Percentiles rank a stretch among this genome's conserved stretches.
These are phyloP conservation scores for Acropternis orthonyx DNA, from an alignment of 2,797 vertebrate species.

Conservation along the genomic window DNA sequence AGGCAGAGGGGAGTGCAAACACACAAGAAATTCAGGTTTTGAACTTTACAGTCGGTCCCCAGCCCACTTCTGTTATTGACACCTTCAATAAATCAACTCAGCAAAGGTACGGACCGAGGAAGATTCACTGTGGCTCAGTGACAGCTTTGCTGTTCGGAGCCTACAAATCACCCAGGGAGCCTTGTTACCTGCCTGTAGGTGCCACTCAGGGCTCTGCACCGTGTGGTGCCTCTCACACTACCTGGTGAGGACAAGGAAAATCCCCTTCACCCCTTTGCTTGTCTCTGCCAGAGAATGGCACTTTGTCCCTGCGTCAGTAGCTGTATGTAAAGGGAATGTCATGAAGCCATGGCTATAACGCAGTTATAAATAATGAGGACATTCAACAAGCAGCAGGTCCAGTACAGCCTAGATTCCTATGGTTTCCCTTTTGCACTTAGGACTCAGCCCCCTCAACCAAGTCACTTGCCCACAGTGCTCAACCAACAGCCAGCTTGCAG, in stretches of 20 bases:
- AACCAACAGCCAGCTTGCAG: neutral
- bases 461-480: neutral
- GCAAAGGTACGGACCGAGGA: neutral
- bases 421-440: neutral
- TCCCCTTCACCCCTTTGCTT: neutral
- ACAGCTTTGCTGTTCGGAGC: neutral
- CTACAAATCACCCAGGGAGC: neutral
- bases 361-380: neutral
- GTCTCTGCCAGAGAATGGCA: neutral
- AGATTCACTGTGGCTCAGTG: neutral
- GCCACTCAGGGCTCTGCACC: neutral
- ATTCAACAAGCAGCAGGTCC: neutral
- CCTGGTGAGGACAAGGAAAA: neutral
- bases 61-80: neutral
- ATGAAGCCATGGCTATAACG: neutral
- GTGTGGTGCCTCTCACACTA: fast-evolving
- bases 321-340: neutral
- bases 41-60: neutral
- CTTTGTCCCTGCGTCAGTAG: neutral
- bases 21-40: neutral
- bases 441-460: neutral
- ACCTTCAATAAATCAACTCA: neutral
- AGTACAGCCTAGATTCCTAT: fast-evolving
- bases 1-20: neutral
- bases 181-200: neutral